Base-by-base conservation (phyloP, 2,797 vertebrate genomes). In the Pseudochirops cupreus region DNA sequence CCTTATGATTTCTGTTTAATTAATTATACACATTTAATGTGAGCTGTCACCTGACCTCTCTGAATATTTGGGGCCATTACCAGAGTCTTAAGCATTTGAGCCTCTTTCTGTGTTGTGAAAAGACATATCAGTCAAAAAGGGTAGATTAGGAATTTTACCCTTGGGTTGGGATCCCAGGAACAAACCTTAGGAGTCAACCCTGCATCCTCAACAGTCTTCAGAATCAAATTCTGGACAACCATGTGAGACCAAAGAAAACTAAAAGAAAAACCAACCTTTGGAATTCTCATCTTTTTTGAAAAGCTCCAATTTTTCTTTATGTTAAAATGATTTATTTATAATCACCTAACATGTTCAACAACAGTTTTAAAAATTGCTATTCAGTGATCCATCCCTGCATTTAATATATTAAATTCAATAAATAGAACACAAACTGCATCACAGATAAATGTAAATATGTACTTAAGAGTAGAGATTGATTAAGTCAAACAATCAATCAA, bases 201-300 rank as follows among this genome's bases (percentile, higher is more conserved):
- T 82, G 39, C 74, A 82, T 14, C 39, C 74, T 18, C 18, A 82
- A 24, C 39, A 82, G 21, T 24, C 74, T 82, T 82, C 74, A 46
- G 74, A 82, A 46, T 46, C 39, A 82, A 82, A 46, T 82, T 82
- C 39, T 82, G 74, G 74, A 46, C 21, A 82, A 46, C 21, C 3
- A 3, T 46, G 39, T 26, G 94, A 92, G 97, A 97, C 97, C 97
- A 98, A 97, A 96, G 97, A 97, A 97, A 95, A 96, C 97, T 96
- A 96, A 98, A 97, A 95, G 97, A 97, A 97, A 95, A 96, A 58
- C 95, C 53, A 94, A 56, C 87, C 89, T 16, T 94, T 96, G 93
- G 67, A 97, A 97, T 98, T 96, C 96, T 97, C 97, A 52, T 97
- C 93, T 74, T 91, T 91, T 95, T 94, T 92, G 87, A 94, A 95